Conservation (phyloP, 2,113 vertebrate genomes). For the Oncorhynchus tshawytscha region DNA sequence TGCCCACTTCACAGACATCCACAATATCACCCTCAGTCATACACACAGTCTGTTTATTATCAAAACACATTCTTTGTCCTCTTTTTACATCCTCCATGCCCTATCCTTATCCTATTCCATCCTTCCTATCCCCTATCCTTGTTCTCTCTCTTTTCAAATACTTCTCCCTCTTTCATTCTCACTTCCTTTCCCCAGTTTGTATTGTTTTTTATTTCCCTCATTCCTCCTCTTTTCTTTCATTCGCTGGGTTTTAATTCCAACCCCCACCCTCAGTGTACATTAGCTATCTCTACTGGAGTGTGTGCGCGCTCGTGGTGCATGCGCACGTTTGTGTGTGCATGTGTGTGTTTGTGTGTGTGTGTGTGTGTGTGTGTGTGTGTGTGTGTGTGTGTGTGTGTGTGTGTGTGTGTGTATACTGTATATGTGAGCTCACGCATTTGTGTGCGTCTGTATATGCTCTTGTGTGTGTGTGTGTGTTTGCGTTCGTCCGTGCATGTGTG, state of each 20-base stretch:
- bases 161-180: constrained; percentile 54
- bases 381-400: background rate
- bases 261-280: constrained; percentile 28
- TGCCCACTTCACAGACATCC: background rate
- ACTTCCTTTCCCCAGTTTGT: constrained; percentile 63
- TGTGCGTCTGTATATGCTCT: too few relatives aligned
- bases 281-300: background rate
- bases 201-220: constrained; percentile 52
- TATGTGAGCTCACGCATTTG: too few relatives aligned
- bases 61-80: constrained; percentile 57
- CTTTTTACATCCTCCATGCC: constrained; percentile 44
- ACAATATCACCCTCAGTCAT: too few relatives aligned
- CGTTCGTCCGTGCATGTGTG: too few relatives aligned
- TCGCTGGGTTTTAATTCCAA: constrained; percentile 61
- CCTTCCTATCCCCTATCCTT: constrained; percentile 49
- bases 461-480: too few relatives aligned
- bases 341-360: background rate
- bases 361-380: background rate
- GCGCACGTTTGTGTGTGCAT: constrained; percentile 3
- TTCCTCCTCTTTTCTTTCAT: constrained; percentile 58
- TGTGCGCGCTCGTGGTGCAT: background rate
- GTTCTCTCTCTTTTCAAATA: constrained; percentile 52
- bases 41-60: background rate
- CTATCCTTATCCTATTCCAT: too few relatives aligned
- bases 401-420: too few relatives aligned